Percentiles rank a stretch among this genome's conserved stretches.
phyloP scores from a whole-genome alignment of 2,113 vertebrate genomes.

The Elaphurus davidianus region DNA sequence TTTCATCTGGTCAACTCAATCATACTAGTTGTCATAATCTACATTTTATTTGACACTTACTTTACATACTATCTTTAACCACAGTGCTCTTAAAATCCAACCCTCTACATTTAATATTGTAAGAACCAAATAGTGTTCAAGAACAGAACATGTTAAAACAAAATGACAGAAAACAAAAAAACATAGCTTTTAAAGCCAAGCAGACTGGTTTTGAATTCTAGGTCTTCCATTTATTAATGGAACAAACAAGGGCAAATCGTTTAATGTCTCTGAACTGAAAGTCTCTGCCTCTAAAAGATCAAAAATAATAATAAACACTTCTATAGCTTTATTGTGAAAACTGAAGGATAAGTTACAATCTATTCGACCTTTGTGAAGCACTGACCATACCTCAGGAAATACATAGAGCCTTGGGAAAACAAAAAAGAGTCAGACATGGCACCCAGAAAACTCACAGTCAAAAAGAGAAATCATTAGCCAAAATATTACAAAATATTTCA shows the following conservation, averaged over 20 bases:
- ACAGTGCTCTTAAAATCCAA: not conserved
- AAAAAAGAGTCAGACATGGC: not conserved
- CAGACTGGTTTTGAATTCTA: not conserved
- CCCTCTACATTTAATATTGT: not conserved
- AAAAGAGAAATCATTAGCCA: not conserved
- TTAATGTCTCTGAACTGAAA: not conserved
- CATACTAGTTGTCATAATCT: not conserved
- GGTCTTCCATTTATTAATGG: not conserved
- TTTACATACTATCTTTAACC: not conserved
- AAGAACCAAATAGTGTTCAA: not conserved
- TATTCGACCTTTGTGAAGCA: not conserved
- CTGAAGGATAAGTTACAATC: not conserved
- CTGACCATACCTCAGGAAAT: not conserved
- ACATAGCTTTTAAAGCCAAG: not conserved
- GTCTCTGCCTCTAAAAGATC: not conserved
- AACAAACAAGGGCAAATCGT: not conserved
- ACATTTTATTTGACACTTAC: not conserved
- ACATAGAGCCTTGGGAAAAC: not conserved
- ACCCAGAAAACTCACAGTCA: not conserved
- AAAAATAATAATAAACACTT: not conserved
- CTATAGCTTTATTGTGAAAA: not conserved
- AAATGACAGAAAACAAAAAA: constrained; percentile 9
- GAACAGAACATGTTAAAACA: not conserved
- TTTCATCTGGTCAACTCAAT: not conserved
- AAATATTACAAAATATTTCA: not conserved